Evolutionary conservation across 2,888 invertebrate genomes (phyloP), one percentile per base, ranked within the genome.

Genomic region (Leistus spinibarbis): DNA sequence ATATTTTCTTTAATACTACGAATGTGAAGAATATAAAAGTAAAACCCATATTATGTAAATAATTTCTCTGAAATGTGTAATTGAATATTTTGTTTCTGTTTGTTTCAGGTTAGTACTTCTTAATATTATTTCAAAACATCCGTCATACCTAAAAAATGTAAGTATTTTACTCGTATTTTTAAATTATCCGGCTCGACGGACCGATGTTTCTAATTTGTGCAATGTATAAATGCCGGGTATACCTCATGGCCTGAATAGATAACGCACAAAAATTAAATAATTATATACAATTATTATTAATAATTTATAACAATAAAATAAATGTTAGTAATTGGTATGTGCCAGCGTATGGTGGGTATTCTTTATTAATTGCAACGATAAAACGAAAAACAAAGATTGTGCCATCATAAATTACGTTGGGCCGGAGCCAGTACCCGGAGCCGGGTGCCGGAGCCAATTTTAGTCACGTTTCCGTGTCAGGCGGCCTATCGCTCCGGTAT

Each of bases 281-380:
- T n/a, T n/a, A n/a, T n/a, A n/a, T n/a, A n/a, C n/a, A n/a, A n/a
- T n/a, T 7, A 10, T 10, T 10, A 40, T 10, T 40, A 40, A 40
- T 40, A 40, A 40, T 40, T 40, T 40, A 40, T 40, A 3, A 13
- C 7, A 40, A 40, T 40, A 13, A 40, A 40, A 40, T 40, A 40
- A 40, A 40, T 40, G 40, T 40, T 40, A 40, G 40, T 40, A 40
- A 40, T 40, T 40, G 4, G 3, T 40, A 40, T 40, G 13, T 13
- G 40, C 7, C 13, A 40, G 10, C 40, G 40, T 40, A 40, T 72
- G 72, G 65, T 65, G 40, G 72, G 65, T 65, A 57, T 72, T 65
- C 54, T 64, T 72, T 72, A 72, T 72, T 72, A 72, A 72, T 72
- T 72, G 72, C 65, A 57, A 65, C 40, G 65, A 64, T 64, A 54